Conservation (phyloP, 2,888 invertebrate genomes). For the Xylota sylvarum region DNA sequence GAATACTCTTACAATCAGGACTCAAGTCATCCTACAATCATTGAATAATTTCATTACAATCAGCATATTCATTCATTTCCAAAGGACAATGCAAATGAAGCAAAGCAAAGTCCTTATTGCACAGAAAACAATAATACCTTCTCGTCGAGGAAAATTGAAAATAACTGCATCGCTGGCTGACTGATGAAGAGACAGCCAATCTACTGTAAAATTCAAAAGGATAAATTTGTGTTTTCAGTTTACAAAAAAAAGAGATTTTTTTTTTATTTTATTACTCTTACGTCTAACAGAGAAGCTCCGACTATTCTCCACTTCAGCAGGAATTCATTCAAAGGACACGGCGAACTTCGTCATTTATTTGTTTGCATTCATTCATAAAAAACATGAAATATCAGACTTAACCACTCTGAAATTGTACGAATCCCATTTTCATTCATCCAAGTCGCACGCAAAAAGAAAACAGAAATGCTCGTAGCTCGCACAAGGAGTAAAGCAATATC, state of each 20-base stretch:
- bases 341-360: slow-evolving; percentile 28
- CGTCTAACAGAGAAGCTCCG: neutral
- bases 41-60: slow-evolving; percentile 39
- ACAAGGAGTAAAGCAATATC: slow-evolving; percentile 45
- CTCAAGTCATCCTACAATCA: neutral
- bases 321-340: slow-evolving; percentile 17
- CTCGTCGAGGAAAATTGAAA: slow-evolving; percentile 13
- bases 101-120: neutral
- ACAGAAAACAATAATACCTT: slow-evolving; percentile 20
- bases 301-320: neutral
- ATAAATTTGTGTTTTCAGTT: slow-evolving; percentile 38
- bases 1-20: neutral
- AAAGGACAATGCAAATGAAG: slow-evolving; percentile 14
- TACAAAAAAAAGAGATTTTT: slow-evolving; percentile 4
- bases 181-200: slow-evolving; percentile 28
- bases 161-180: slow-evolving; percentile 30
- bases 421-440: slow-evolving; percentile 6
- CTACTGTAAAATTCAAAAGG: slow-evolving; percentile 20
- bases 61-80: slow-evolving; percentile 25
- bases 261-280: slow-evolving; percentile 33
- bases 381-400: slow-evolving; percentile 46
- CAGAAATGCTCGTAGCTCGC: neutral
- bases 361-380: slow-evolving; percentile 49
- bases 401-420: slow-evolving; percentile 23
- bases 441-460: slow-evolving; percentile 1